Evolutionary conservation across 35 echinoderm and acorn worm genomes (phyloP), one percentile per base, ranked within the genome.

Genomic region (Lytechinus pictus): DNA sequence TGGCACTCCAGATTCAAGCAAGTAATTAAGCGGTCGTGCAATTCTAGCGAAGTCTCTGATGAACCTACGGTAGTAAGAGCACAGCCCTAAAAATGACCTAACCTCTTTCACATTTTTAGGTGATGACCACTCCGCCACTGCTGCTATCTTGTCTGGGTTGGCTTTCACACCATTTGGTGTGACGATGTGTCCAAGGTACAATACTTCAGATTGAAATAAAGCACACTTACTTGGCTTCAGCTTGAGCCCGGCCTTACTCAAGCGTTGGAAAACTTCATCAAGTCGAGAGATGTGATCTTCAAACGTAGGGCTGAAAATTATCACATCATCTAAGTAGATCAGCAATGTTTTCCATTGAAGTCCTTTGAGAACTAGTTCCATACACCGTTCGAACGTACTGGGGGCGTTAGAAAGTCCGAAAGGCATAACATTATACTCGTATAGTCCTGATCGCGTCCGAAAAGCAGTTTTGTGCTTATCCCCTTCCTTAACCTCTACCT

Each of bases 291-390:
- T 9, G 11, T 86, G 27, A 9, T 87, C 3, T 14, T 86, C 86
- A 55, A 97, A 92, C 1, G 94, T 52, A 10, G 52, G 54, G 10
- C 94, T 92, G 55, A 79, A 95, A 11, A 96, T 95, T 13, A 99
- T 96, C 57, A 99, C 87, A 53, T 97, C 96, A 89, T 98, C 97
- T 1, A 99, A 94, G n/a, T 97, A 96, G 19, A 97, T 33, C 13
- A 99, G 86, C 9, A 95, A 96, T 21, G 91, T 95, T 16, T 96
- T 91, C 97, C 96, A 97, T 55, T 95, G 96, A 9, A 96, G 86
- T 8, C 96, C 86, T 2, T 71, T 57, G 4, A 97, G 93, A 1
- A 97, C 57, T 3, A 61, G 27, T 21, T 97, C 92, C 96, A 97
- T 99, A 5, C 96, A 54, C 60, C 96, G 55, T n/a, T 96, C 61